Conservation (phyloP, 1,140 invertebrate genomes). For the Wiebesia pumilae region DNA sequence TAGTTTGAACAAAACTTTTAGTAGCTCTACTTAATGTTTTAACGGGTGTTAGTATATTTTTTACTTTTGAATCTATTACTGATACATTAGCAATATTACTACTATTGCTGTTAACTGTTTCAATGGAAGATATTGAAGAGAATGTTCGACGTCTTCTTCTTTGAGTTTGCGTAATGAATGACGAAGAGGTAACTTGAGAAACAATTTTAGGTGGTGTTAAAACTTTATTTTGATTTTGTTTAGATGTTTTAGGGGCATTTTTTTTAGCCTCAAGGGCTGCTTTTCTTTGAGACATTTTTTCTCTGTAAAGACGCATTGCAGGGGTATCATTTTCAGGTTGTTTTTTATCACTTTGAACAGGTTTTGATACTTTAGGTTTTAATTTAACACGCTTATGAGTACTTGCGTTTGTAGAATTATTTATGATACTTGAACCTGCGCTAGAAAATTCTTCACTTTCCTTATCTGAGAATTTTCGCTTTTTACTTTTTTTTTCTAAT, state of each 20-base stretch:
- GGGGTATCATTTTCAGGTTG: slow-evolving; percentile 44
- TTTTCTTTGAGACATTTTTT: slow-evolving; percentile 51
- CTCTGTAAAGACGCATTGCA: slow-evolving; percentile 46
- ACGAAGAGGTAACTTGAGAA: background rate
- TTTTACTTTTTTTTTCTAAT: slow-evolving; percentile 14
- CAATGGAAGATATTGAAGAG: slow-evolving; percentile 2
- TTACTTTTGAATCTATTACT: background rate
- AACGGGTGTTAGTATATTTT: background rate
- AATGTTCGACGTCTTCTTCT: background rate
- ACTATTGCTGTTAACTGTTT: slow-evolving; percentile 6
- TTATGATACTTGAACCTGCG: slow-evolving; percentile 8
- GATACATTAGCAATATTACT: slow-evolving; percentile 15
- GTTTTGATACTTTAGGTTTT: slow-evolving; percentile 36
- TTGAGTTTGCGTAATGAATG: background rate
- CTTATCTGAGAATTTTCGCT: slow-evolving; percentile 35
- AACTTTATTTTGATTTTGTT: background rate
- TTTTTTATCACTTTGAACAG: background rate
- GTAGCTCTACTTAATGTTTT: background rate
- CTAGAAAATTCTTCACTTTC: slow-evolving; percentile 14
- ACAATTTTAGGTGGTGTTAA: background rate
- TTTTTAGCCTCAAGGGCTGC: slow-evolving; percentile 37
- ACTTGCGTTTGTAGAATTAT: slow-evolving; percentile 10
- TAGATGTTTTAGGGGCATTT: slow-evolving; percentile 15
- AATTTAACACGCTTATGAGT: slow-evolving; percentile 53
- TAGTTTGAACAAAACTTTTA: background rate